A percentile compares a stretch with the other conserved stretches of the same genome.
Conservation (phyloP, 2,797 vertebrate species). For the Varecia variegata region DNA sequence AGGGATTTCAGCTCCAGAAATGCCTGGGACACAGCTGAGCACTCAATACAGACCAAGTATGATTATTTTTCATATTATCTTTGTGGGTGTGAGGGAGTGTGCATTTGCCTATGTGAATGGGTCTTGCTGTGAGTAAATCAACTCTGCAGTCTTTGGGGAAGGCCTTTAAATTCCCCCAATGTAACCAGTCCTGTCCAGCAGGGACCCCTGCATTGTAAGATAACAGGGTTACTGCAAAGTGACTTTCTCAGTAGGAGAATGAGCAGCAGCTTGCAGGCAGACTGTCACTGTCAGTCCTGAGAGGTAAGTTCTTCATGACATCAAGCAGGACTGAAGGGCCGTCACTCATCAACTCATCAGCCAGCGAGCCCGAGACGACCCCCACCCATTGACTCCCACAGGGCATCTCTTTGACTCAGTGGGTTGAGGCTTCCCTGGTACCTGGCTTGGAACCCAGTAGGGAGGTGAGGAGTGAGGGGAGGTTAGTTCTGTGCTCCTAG, state of each 20-base stretch:
- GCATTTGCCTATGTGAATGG: neutral
- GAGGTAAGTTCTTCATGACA: slow-evolving; percentile 54
- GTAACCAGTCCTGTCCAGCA: slow-evolving; percentile 53
- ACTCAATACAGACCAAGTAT: neutral
- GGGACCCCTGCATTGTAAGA: slow-evolving; percentile 4
- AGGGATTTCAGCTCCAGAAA: neutral
- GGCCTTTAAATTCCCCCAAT: slow-evolving; percentile 37
- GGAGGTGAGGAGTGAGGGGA: neutral
- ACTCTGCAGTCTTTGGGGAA: neutral
- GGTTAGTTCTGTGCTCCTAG: neutral
- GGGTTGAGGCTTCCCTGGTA: neutral
- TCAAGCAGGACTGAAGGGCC: neutral
- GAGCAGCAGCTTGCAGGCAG: slow-evolving; percentile 31
- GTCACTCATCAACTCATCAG: slow-evolving; percentile 64
- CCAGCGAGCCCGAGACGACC: neutral
- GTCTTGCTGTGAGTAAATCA: neutral
- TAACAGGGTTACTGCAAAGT: slow-evolving; percentile 57
- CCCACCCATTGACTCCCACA: fast-evolving
- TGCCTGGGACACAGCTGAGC: neutral
- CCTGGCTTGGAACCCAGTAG: neutral
- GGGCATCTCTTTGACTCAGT: slow-evolving; percentile 28
- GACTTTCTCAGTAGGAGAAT: slow-evolving; percentile 39
- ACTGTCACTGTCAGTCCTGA: slow-evolving; percentile 62
- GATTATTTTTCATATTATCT: neutral
- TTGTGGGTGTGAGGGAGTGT: neutral